Evolutionary conservation across 2,113 vertebrate species (phyloP), one percentile per base, ranked within the genome.

Genomic region (Nettapus auritus): DNA sequence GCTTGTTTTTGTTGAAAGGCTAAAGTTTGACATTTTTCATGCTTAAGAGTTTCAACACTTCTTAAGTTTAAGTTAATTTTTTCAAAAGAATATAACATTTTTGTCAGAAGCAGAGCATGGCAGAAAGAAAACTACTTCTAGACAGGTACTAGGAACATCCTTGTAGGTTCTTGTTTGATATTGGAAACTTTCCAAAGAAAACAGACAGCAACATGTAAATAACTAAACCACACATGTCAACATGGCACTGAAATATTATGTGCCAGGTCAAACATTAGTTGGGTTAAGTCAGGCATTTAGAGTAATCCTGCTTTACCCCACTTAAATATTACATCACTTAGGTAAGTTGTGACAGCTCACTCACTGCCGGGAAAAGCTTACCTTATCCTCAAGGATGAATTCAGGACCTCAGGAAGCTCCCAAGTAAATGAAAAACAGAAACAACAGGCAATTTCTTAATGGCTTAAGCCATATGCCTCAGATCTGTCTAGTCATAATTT

Each of bases 101-200:
- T 15, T 38, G 29, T 86, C 52, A 64, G 28, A 88, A 93, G 66
- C 71, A 89, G 73, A 62, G 57, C 26, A 5, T 29, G 42, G 29
- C 25, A 48, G 34, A 64, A 40, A 31, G 19, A 25, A 83, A 76
- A 22, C 44, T 40, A 17, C 44, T 85, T 85, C 33, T 4, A 77
- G n/a, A 69, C 48, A 79, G 68, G 25, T 87, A 53, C n/a, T 29
- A 22, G 50, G 89, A 92, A 75, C 64, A 73, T 64, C 33, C 42
- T 94, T 96, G 60, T 86, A 97, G 93, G 14, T 67, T 97, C 31
- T 13, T 86, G 66, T 94, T 95, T 94, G 89, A 75, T 55, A 88
- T 64, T 85, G 64, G 77, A 97, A 97, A 91, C 82, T 95, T 93
- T 96, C 93, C 92, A 97, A 98, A 96, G 83, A 92, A 97, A 97